phyloP scores from a whole-genome alignment of 2,888 invertebrate species.

The Archaeoteleia sp. region DNA sequence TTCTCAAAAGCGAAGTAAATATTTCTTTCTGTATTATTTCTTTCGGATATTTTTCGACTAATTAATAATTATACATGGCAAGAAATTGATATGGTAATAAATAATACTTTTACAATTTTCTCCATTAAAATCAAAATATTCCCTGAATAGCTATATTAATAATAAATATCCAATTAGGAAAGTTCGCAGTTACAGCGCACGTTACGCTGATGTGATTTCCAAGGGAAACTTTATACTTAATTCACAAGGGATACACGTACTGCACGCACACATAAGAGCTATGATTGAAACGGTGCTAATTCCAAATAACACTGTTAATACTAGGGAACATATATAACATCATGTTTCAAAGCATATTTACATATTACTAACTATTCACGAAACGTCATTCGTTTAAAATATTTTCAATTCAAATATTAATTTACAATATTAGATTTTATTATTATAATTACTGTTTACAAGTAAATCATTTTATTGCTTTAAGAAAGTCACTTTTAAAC shows the following conservation, averaged over 20 bases:
- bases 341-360: constrained; percentile 44
- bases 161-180: constrained; percentile 60
- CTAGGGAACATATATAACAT: constrained; percentile 43
- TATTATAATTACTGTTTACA: too few relatives aligned
- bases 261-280: constrained; percentile 27
- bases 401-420: too few relatives aligned
- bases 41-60: too few relatives aligned
- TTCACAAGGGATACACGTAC: constrained; percentile 49
- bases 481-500: too few relatives aligned
- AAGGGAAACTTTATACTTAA: constrained; percentile 56
- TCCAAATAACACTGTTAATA: constrained; percentile 49
- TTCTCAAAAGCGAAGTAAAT: background rate
- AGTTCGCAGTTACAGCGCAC: constrained; percentile 56
- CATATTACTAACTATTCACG: constrained; percentile 43
- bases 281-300: constrained; percentile 48
- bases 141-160: constrained; percentile 52
- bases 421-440: too few relatives aligned
- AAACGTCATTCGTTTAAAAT: constrained; percentile 17
- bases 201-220: constrained; percentile 55
- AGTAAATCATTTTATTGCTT: too few relatives aligned
- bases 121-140: too few relatives aligned
- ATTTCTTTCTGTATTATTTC: too few relatives aligned
- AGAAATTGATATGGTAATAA: too few relatives aligned
- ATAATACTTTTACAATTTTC: too few relatives aligned
- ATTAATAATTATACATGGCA: too few relatives aligned